Percentiles rank a stretch among this genome's conserved stretches.
Evolutionary conservation across 1,140 invertebrate genomes (phyloP).

Genomic region (Bombus balteatus): DNA sequence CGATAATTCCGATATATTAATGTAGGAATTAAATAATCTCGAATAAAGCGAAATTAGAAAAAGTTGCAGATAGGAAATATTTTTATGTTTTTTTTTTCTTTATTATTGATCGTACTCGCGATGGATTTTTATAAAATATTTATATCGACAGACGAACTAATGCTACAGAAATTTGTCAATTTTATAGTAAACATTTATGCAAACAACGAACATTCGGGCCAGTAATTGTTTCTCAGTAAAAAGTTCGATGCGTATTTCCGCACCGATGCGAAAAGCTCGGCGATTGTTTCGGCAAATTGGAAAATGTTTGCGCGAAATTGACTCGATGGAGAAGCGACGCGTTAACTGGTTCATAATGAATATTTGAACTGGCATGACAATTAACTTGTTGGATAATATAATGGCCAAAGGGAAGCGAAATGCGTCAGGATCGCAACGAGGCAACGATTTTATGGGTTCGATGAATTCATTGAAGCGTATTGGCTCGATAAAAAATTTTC

Average conservation of each 20-base stretch:
- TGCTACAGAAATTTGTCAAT: no score
- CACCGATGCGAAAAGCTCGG: conserved; percentile 16
- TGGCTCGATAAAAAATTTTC: background rate
- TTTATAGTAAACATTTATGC: background rate
- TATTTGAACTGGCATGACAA: conserved; percentile 68
- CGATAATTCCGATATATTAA: background rate
- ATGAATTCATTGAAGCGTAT: background rate
- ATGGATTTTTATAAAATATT: background rate
- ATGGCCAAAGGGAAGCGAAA: conserved; percentile 41
- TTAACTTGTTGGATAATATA: conserved; percentile 65
- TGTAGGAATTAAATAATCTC: background rate
- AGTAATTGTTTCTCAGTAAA: background rate
- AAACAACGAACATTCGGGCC: background rate
- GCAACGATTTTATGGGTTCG: conserved; percentile 14
- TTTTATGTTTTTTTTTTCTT: background rate
- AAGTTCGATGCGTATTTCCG: conserved; percentile 15
- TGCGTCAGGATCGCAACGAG: background rate
- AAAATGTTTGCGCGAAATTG: conserved; percentile 46
- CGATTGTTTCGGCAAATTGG: conserved; percentile 43
- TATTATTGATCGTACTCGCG: background rate
- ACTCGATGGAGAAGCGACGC: conserved; percentile 32
- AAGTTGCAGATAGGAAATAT: no score
- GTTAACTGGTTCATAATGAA: conserved; percentile 60
- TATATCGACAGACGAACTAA: background rate
- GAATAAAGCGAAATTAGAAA: background rate